Evolutionary conservation across 2,888 invertebrate genomes (phyloP).

Genomic region (Diarsia mendica): DNA sequence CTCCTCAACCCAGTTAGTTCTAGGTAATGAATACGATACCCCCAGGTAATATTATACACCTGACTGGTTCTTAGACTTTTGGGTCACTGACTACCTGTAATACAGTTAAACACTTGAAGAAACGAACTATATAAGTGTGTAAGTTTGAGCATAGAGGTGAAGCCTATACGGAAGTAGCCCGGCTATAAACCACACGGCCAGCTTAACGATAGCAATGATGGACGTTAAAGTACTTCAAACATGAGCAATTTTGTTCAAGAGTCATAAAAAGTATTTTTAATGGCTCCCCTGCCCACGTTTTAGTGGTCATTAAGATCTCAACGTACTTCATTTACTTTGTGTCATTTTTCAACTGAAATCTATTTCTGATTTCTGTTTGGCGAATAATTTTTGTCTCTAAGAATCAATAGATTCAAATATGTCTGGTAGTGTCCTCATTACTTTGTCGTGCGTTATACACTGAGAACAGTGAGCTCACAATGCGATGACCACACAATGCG

Average conservation of each 20-base stretch:
- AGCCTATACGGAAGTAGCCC: not conserved
- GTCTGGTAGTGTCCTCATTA: not conserved
- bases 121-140: not conserved
- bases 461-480: not conserved
- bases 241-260: conserved; percentile 54
- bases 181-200: conserved; percentile 25
- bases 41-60: not conserved
- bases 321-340: conserved; percentile 46
- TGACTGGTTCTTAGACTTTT: not conserved
- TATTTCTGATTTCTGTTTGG: conserved; percentile 20
- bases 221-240: conserved; percentile 52
- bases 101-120: not conserved
- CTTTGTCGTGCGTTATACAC: not conserved
- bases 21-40: too few species aligned
- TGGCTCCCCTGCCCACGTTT: conserved; percentile 44
- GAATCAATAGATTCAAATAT: not conserved
- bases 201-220: conserved; percentile 48
- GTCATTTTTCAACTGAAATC: conserved; percentile 17
- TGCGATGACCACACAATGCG: too few species aligned
- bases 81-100: not conserved
- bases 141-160: not conserved
- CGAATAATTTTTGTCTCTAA: not conserved
- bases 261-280: conserved; percentile 55
- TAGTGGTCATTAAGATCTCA: conserved; percentile 49
- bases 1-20: not conserved